Percentiles rank a stretch among this genome's conserved stretches.
Conservation (phyloP, 2,113 vertebrate species). For the Bufo bufo region DNA sequence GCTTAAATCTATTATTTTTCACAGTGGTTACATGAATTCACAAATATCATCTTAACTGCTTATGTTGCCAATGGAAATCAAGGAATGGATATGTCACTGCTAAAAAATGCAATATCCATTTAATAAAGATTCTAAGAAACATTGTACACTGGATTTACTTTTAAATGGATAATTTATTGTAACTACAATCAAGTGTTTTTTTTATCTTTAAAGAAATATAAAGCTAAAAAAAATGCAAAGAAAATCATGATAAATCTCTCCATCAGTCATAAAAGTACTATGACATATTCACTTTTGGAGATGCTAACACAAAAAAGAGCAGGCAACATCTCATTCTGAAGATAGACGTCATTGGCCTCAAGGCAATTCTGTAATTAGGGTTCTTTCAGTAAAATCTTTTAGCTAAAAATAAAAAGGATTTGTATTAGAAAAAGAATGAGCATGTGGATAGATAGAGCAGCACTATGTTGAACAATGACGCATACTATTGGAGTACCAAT, state of each 20-base stretch:
- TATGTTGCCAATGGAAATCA: conserved; percentile 1
- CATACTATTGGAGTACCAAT: no score
- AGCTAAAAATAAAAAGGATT: neutral
- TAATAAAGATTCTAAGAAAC: conserved; percentile 9
- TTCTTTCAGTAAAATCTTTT: neutral
- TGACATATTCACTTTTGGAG: neutral
- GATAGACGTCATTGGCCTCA: neutral
- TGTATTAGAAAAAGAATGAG: no score
- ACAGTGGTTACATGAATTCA: neutral
- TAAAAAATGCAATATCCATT: conserved; percentile 16
- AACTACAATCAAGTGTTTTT: neutral
- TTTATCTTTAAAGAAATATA: neutral
- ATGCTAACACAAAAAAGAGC: neutral
- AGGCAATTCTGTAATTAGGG: neutral
- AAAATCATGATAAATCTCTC: neutral
- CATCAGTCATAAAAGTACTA: neutral
- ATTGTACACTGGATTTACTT: neutral
- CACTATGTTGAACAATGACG: no score
- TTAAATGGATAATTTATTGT: neutral
- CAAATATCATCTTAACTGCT: conserved; percentile 10
- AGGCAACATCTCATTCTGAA: neutral
- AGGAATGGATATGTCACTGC: neutral
- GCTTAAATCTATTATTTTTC: neutral
- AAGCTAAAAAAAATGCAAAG: no score
- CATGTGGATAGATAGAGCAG: no score